These are phyloP conservation scores for Zaprionus ghesquierei DNA, from an alignment of 1,140 invertebrate species.

Conservation along the genomic window DNA sequence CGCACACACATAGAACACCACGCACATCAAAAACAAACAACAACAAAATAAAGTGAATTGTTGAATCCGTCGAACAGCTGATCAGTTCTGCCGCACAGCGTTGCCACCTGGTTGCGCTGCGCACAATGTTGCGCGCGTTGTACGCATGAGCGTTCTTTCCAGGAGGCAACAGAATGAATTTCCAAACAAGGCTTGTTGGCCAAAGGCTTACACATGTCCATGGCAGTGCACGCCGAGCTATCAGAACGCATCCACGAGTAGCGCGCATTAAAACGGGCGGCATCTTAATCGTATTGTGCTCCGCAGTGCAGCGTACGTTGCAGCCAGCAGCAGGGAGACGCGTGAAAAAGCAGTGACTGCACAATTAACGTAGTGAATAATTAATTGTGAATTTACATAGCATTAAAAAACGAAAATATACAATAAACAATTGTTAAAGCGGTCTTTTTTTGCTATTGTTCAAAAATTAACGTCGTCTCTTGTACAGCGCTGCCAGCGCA, in stretches of 20 bases:
- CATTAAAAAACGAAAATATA: neutral
- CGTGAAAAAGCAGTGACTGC: neutral
- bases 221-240: constrained; percentile 71
- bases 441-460: constrained; percentile 9
- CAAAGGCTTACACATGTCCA: constrained; percentile 28
- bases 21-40: neutral
- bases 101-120: constrained; percentile 49
- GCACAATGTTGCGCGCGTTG: constrained; percentile 23
- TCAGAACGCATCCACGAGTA: constrained; percentile 50
- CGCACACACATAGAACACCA: neutral
- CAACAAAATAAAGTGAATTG: constrained; percentile 46
- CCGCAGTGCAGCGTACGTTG: neutral
- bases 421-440: neutral
- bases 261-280: constrained; percentile 34
- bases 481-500: neutral
- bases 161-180: constrained; percentile 27
- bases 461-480: constrained; percentile 31
- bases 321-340: neutral
- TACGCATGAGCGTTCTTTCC: constrained; percentile 61
- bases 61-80: constrained; percentile 51
- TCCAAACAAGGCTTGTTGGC: constrained; percentile 51
- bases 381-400: neutral
- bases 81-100: constrained; percentile 32
- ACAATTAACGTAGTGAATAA: neutral
- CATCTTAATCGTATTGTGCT: constrained; percentile 5